Conservation (phyloP, 2,888 invertebrate genomes). For the Phorcus lineatus region DNA sequence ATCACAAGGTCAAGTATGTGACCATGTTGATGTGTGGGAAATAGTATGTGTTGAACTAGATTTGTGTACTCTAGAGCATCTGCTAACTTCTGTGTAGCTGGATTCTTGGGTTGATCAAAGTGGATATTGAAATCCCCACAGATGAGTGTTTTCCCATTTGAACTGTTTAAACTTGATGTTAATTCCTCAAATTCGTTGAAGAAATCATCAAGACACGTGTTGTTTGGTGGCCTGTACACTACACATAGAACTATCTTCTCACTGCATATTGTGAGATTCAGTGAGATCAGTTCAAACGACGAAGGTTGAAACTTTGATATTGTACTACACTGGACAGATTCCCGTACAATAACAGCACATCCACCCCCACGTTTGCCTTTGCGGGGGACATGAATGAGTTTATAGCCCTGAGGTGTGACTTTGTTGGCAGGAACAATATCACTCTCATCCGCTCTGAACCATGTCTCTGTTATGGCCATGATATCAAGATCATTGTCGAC, state of each 20-base stretch:
- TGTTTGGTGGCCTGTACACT: background rate
- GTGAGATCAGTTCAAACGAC: background rate
- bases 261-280: background rate
- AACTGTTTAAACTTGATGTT: background rate
- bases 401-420: background rate
- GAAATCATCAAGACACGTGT: background rate
- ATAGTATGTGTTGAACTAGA: background rate
- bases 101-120: background rate
- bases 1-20: background rate
- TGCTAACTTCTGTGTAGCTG: background rate
- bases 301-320: background rate
- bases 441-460: background rate
- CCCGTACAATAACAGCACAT: background rate
- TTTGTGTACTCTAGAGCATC: background rate
- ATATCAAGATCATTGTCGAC: background rate
- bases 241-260: background rate
- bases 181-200: conserved; percentile 8
- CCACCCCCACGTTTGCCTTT: background rate
- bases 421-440: background rate
- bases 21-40: background rate
- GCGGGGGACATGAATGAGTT: background rate
- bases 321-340: background rate
- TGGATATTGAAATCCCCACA: background rate
- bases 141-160: background rate
- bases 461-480: background rate